A percentile compares a stretch with the other conserved stretches of the same genome.
phyloP scores from a whole-genome alignment of 2,797 vertebrate species.

The Gymnodraco acuticeps region DNA sequence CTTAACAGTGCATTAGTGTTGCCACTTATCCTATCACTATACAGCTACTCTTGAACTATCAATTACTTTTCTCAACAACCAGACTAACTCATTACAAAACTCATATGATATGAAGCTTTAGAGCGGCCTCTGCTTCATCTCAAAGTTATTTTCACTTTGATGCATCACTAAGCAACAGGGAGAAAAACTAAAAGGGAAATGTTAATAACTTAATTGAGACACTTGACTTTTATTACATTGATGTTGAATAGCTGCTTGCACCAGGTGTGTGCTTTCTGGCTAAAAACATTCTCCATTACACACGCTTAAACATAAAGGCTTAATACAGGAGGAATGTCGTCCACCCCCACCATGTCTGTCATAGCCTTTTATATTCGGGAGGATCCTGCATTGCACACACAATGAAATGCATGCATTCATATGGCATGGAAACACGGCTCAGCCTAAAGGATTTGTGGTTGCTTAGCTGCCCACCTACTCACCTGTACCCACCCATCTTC shows the following conservation, averaged over 20 bases:
- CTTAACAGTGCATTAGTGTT: not conserved
- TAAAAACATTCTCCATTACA: conserved; percentile 20
- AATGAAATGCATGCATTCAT: conserved; percentile 31
- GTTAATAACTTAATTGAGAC: conserved; percentile 61
- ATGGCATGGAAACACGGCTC: conserved; percentile 57
- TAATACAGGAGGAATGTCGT: conserved; percentile 57
- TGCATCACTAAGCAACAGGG: conserved; percentile 61
- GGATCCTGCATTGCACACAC: conserved; percentile 40
- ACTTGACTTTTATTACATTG: conserved; percentile 53
- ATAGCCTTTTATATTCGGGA: conserved; percentile 60
- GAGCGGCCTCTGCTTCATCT: conserved; percentile 21
- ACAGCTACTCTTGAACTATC: not conserved
- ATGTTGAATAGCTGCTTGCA: conserved; percentile 58
- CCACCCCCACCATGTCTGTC: conserved; percentile 72
- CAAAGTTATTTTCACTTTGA: conserved; percentile 44
- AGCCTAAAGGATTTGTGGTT: conserved; percentile 72
- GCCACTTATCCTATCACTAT: not conserved
- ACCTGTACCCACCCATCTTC: conserved; percentile 55
- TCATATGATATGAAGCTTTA: conserved; percentile 19
- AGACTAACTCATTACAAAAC: conserved; percentile 10
- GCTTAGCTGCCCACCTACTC: conserved; percentile 74
- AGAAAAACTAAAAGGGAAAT: conserved; percentile 56
- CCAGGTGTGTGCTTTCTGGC: conserved; percentile 60
- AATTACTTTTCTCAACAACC: not conserved
- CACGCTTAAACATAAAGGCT: conserved; percentile 46